Percentiles rank a stretch among this genome's conserved stretches.
Conservation (phyloP, 2,113 vertebrate species). For the Nyctereutes procyonoides region DNA sequence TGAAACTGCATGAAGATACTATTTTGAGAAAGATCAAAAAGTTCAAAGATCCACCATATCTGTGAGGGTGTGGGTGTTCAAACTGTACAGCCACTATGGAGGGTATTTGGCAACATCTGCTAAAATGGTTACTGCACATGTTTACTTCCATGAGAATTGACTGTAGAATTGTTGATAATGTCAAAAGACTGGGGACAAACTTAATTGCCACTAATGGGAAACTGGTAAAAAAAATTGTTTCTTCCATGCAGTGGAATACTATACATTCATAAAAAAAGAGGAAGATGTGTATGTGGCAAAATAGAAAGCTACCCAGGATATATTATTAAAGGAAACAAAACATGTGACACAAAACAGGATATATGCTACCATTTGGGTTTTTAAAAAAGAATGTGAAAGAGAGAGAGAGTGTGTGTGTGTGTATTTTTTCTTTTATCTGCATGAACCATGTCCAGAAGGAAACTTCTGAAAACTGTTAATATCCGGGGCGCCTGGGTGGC, state of each 20-base stretch:
- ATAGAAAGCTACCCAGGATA: background rate
- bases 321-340: background rate
- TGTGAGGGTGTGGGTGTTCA: background rate
- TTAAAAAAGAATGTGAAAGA: background rate
- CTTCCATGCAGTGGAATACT: background rate
- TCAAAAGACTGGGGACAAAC: background rate
- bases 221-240: conserved; percentile 27
- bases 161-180: background rate
- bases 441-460: background rate
- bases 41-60: background rate
- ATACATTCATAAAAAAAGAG: background rate
- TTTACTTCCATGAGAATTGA: background rate
- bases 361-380: background rate
- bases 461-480: background rate
- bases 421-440: background rate
- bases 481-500: background rate
- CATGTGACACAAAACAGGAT: background rate
- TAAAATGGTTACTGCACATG: background rate
- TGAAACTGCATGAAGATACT: background rate
- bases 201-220: background rate
- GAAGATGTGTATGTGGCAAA: background rate
- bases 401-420: background rate
- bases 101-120: background rate
- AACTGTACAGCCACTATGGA: background rate
- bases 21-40: background rate